Evolutionary conservation across 2,113 vertebrate species (phyloP).

Genomic region (Alouatta palliata): DNA sequence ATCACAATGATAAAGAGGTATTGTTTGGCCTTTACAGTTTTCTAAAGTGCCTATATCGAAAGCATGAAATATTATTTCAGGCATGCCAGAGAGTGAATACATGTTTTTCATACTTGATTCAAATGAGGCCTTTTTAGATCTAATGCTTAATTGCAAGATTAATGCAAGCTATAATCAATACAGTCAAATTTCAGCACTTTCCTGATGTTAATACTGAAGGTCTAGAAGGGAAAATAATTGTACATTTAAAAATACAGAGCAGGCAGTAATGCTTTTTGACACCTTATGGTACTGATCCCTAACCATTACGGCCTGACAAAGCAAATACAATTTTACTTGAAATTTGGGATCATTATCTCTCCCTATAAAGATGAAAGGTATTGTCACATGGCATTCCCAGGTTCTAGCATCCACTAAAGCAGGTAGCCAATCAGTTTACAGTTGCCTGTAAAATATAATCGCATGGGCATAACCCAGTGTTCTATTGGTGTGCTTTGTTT

Average conservation of each 20-base stretch:
- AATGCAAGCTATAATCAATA: slow-evolving; percentile 37
- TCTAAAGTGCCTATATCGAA: slow-evolving; percentile 41
- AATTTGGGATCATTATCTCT: background rate
- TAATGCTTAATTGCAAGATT: slow-evolving; percentile 67
- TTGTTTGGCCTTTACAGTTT: slow-evolving; percentile 59
- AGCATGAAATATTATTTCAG: slow-evolving; percentile 36
- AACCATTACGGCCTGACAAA: slow-evolving; percentile 23
- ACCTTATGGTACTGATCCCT: slow-evolving; percentile 23
- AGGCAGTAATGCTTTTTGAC: slow-evolving; percentile 46
- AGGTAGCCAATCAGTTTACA: background rate
- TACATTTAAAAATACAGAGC: slow-evolving; percentile 32
- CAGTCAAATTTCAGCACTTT: slow-evolving; percentile 56
- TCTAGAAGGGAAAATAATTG: slow-evolving; percentile 36
- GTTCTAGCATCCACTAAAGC: background rate
- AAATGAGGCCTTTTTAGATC: slow-evolving; percentile 59
- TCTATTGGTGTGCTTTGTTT: background rate
- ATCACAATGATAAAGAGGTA: slow-evolving; percentile 44
- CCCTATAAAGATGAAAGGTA: background rate
- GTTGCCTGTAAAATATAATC: background rate
- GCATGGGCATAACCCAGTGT: background rate
- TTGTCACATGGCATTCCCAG: fast-evolving
- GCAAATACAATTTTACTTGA: background rate
- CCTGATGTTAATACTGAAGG: slow-evolving; percentile 55
- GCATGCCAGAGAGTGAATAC: slow-evolving; percentile 3
- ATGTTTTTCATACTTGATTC: slow-evolving; percentile 67